Evolutionary conservation across 2,797 vertebrate species (phyloP).

Genomic region (Anguilla marmorata): DNA sequence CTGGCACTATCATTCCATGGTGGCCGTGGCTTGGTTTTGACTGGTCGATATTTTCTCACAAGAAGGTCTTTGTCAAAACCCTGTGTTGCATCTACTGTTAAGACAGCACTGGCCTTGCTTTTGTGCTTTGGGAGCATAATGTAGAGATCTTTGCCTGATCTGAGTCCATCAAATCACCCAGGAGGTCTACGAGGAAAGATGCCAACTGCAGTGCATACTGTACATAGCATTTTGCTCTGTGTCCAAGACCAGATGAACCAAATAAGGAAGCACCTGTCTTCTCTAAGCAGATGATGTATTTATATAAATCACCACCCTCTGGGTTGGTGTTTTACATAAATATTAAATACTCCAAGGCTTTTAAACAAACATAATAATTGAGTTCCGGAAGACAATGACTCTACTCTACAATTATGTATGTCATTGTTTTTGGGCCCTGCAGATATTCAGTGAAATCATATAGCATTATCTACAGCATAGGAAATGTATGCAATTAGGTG

Average conservation of each 20-base stretch:
- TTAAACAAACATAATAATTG: neutral
- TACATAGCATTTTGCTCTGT: constrained; percentile 31
- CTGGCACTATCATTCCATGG: neutral
- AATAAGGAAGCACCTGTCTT: constrained; percentile 69
- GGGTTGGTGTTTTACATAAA: neutral
- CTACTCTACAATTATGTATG: neutral
- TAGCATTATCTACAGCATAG: neutral
- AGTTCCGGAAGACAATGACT: neutral
- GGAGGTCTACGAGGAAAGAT: constrained; percentile 51
- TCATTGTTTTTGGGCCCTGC: neutral
- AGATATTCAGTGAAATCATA: neutral
- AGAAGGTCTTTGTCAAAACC: neutral
- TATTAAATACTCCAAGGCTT: neutral
- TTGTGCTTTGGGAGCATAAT: neutral
- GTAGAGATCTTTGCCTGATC: neutral
- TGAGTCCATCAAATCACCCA: neutral
- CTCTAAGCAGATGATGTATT: constrained; percentile 33
- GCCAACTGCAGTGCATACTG: constrained; percentile 61
- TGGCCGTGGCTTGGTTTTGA: neutral
- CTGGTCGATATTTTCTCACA: neutral
- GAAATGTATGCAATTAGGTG: neutral
- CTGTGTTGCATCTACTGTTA: neutral
- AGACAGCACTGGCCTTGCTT: neutral
- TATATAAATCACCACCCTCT: neutral
- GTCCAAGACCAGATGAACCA: constrained; percentile 58